phyloP scores from a whole-genome alignment of 2,888 invertebrate genomes.

The Drosophila dives region DNA sequence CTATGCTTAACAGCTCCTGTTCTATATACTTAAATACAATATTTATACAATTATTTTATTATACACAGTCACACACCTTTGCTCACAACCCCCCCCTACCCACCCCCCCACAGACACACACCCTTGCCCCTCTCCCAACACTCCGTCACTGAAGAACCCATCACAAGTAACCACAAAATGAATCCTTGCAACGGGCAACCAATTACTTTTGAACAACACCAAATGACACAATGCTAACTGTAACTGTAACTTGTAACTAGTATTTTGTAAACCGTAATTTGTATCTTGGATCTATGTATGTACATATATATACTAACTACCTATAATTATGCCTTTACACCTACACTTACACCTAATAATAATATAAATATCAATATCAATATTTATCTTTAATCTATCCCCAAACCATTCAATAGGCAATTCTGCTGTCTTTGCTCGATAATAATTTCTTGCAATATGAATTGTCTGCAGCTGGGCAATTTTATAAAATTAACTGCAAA shows the following conservation, averaged over 20 bases:
- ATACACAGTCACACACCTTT: neutral
- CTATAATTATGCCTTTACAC: neutral
- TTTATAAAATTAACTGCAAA: slow-evolving; percentile 26
- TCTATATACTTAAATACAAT: slow-evolving; percentile 33
- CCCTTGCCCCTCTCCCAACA: neutral
- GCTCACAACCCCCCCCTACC: neutral
- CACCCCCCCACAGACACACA: neutral
- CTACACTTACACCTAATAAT: neutral
- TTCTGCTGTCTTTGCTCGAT: slow-evolving; percentile 17
- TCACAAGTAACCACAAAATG: neutral
- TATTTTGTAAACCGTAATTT: slow-evolving; percentile 11
- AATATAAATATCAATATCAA: slow-evolving; percentile 6
- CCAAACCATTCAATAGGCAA: slow-evolving; percentile 1
- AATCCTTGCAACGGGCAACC: slow-evolving; percentile 30
- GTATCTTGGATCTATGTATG: slow-evolving; percentile 17
- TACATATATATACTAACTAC: neutral
- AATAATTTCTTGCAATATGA: slow-evolving; percentile 16
- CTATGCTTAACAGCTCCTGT: slow-evolving; percentile 37
- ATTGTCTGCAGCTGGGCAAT: slow-evolving; percentile 29
- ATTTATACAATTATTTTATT: slow-evolving; percentile 12
- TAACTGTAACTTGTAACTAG: slow-evolving; percentile 24
- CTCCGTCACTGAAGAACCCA: neutral
- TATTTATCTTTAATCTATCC: slow-evolving; percentile 3
- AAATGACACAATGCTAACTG: slow-evolving; percentile 1
- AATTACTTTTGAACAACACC: slow-evolving; percentile 12